Conservation (phyloP, 2,888 invertebrate genomes). For the Phanerotoma sp. region DNA sequence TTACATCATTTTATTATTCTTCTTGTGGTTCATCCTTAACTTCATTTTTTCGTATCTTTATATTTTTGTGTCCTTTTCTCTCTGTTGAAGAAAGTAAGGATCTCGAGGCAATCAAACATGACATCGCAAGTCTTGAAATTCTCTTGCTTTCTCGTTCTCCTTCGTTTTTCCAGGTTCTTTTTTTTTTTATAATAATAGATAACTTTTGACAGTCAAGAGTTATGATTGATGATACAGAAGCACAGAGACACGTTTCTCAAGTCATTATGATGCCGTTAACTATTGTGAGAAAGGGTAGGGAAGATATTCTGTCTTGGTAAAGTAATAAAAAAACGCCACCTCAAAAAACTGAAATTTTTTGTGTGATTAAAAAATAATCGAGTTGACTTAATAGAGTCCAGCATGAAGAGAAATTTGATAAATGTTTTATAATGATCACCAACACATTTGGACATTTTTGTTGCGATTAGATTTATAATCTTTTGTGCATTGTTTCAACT, state of each 20-base stretch:
- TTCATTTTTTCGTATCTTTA: not conserved
- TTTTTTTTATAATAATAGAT: constrained; percentile 10
- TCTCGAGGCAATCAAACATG: constrained; percentile 1
- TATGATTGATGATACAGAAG: constrained; percentile 11
- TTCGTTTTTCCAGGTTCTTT: not conserved
- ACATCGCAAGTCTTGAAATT: constrained; percentile 3
- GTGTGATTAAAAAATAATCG: too few relatives aligned
- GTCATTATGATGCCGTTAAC: constrained; percentile 10
- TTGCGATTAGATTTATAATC: too few relatives aligned
- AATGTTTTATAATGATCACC: too few relatives aligned
- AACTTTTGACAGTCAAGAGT: not conserved
- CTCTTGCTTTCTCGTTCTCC: not conserved
- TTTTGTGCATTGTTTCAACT: too few relatives aligned
- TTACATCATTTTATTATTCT: constrained; percentile 1
- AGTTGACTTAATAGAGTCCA: too few relatives aligned
- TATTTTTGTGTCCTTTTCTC: not conserved
- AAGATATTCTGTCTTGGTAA: not conserved
- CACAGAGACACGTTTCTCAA: not conserved
- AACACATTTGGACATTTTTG: too few relatives aligned
- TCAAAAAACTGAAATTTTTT: constrained; percentile 15
- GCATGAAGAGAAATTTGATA: too few relatives aligned
- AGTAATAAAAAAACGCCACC: not conserved
- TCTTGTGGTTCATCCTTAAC: not conserved
- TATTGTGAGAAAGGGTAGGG: too few relatives aligned
- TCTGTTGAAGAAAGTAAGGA: not conserved